phyloP scores from a whole-genome alignment of 2,888 invertebrate species.

The Nipponacmea schrenckii region DNA sequence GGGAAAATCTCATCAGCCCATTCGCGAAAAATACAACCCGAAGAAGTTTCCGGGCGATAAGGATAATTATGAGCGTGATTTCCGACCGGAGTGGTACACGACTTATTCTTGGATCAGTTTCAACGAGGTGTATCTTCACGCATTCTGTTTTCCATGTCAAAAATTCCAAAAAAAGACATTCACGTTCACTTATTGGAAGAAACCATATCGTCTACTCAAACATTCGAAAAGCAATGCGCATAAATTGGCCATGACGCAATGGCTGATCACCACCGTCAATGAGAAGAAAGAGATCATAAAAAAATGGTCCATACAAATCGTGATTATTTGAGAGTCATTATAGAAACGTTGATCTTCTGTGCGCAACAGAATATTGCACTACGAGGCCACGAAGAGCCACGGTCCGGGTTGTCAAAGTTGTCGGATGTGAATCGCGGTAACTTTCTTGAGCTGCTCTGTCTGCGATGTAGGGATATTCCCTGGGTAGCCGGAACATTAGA shows the following conservation, averaged over 20 bases:
- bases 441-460: neutral
- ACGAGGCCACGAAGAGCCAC: neutral
- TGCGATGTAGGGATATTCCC: neutral
- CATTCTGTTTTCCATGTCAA: neutral
- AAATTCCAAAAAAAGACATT: neutral
- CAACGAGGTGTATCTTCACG: neutral
- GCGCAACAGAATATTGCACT: slow-evolving; percentile 8
- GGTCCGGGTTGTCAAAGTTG: no score
- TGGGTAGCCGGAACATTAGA: slow-evolving; percentile 1
- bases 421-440: slow-evolving; percentile 3
- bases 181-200: slow-evolving; percentile 4
- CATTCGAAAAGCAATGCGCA: neutral
- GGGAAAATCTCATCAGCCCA: neutral
- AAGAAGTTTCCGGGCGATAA: slow-evolving; percentile 1
- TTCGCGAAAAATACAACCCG: neutral
- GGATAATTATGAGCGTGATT: neutral
- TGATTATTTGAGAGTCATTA: neutral
- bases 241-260: neutral
- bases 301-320: neutral
- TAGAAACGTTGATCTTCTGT: neutral
- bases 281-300: neutral
- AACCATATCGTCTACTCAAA: neutral
- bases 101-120: neutral
- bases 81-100: neutral
- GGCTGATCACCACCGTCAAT: neutral